phyloP scores from a whole-genome alignment of 2,888 invertebrate genomes.

The Hetaerina titia region DNA sequence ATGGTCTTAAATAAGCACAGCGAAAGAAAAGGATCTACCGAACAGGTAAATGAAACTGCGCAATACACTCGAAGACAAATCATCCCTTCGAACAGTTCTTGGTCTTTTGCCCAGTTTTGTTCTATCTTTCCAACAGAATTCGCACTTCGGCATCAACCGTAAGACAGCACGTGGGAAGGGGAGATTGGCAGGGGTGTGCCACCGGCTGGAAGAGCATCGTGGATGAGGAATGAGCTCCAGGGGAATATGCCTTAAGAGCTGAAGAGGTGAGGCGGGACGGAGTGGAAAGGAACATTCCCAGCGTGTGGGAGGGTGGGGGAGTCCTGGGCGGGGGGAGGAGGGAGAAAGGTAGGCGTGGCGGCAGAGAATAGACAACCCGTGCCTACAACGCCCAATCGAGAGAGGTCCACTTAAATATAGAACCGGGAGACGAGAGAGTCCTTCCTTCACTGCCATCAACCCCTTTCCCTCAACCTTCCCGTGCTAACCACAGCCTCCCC shows the following conservation, averaged over 20 bases:
- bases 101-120: not conserved
- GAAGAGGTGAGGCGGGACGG: slow-evolving; percentile 30
- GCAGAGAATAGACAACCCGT: slow-evolving; percentile 61
- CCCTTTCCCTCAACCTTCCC: slow-evolving; percentile 14
- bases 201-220: not conserved
- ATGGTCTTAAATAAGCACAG: not conserved
- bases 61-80: not conserved
- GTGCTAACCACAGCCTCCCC: not conserved
- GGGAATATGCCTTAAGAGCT: not conserved
- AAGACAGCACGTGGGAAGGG: slow-evolving; percentile 22
- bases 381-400: slow-evolving; percentile 58
- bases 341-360: slow-evolving; percentile 46
- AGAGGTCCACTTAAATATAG: slow-evolving; percentile 58
- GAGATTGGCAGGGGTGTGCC: not conserved
- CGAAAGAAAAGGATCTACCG: not conserved
- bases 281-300: slow-evolving; percentile 30
- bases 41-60: not conserved
- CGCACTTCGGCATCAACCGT: not conserved
- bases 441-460: slow-evolving; percentile 35
- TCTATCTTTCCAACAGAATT: not conserved
- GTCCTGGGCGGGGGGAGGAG: not conserved
- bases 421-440: slow-evolving; percentile 54
- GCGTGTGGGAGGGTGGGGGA: not conserved
- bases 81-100: not conserved
- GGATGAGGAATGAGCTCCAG: slow-evolving; percentile 19